A percentile compares a stretch with the other conserved stretches of the same genome.
Conservation (phyloP, 2,888 invertebrate genomes). For the Pecten maximus region DNA sequence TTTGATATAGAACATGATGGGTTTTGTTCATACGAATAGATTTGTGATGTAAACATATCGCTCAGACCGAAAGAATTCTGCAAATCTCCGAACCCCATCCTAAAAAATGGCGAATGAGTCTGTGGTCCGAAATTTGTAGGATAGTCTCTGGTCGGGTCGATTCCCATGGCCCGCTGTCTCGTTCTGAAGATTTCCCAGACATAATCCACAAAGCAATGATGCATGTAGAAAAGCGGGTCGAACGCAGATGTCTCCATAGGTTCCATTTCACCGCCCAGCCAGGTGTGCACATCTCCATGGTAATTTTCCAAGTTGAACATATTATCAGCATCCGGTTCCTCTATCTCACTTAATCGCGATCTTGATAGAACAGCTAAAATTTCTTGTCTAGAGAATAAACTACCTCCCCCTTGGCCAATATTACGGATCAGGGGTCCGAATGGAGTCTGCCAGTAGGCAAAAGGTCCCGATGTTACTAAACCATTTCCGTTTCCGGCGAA, state of each 20-base stretch:
- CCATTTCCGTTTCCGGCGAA: constrained; percentile 70
- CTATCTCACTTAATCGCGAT: constrained; percentile 61
- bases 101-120: constrained; percentile 63
- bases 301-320: constrained; percentile 65
- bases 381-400: constrained; percentile 65
- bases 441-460: constrained; percentile 65
- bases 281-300: constrained; percentile 66
- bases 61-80: constrained; percentile 67
- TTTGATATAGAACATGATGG: constrained; percentile 65
- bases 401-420: constrained; percentile 64
- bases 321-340: constrained; percentile 60
- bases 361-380: constrained; percentile 59
- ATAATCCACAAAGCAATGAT: constrained; percentile 74
- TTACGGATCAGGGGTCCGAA: constrained; percentile 66
- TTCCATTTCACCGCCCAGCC: constrained; percentile 74
- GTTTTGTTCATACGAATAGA: constrained; percentile 70
- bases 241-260: constrained; percentile 71
- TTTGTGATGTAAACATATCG: constrained; percentile 65
- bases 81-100: constrained; percentile 70
- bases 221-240: constrained; percentile 74
- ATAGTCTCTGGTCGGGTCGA: constrained; percentile 67
- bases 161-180: constrained; percentile 61
- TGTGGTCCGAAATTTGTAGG: constrained; percentile 61
- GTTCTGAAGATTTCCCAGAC: constrained; percentile 73
- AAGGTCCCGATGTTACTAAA: constrained; percentile 63